These are phyloP conservation scores for Pteronotus mesoamericanus DNA, from an alignment of 2,797 vertebrate species.

Conservation along the genomic window DNA sequence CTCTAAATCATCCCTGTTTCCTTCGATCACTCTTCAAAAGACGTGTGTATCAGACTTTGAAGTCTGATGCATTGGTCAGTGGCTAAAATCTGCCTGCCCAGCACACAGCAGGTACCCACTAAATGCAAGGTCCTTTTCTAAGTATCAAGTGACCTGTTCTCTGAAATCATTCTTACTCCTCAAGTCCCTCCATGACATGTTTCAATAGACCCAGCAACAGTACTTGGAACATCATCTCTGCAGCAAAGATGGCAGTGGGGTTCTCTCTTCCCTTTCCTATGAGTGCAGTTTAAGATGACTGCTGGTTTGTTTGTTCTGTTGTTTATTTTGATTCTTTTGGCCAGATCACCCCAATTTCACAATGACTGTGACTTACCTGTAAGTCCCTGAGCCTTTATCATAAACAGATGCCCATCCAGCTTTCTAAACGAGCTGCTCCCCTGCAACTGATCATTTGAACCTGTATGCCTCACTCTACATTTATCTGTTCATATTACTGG, in stretches of 20 bases:
- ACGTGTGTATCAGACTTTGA: background rate
- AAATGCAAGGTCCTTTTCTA: background rate
- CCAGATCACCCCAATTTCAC: background rate
- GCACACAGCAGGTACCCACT: background rate
- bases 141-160: background rate
- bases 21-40: background rate
- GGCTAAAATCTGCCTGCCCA: background rate
- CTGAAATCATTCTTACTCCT: background rate
- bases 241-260: background rate
- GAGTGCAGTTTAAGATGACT: background rate
- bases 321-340: background rate
- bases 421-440: background rate
- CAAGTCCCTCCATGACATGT: background rate
- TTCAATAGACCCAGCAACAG: background rate
- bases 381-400: background rate
- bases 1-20: background rate
- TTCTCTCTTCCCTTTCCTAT: accelerated
- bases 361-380: background rate
- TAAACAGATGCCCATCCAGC: background rate
- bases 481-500: background rate
- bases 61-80: background rate
- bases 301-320: background rate
- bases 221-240: too few relatives aligned
- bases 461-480: background rate
- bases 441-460: background rate